Conservation (phyloP, 2,888 invertebrate species). For the Brenthis daphne region DNA sequence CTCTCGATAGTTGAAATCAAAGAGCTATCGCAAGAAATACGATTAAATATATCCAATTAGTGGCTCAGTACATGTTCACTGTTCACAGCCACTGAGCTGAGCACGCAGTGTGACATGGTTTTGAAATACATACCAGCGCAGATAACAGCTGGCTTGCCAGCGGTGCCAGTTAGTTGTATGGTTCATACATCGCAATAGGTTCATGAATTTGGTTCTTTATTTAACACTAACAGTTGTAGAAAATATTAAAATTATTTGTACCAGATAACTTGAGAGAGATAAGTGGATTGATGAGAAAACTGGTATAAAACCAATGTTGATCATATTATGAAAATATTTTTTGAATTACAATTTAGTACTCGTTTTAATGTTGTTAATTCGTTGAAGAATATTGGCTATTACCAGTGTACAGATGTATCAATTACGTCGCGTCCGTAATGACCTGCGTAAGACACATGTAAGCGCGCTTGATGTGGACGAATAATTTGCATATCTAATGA, state of each 20-base stretch:
- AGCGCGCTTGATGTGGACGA: neutral
- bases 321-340: neutral
- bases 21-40: conserved; percentile 1
- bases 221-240: neutral
- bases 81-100: neutral
- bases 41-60: conserved; percentile 23
- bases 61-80: neutral
- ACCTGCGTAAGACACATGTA: neutral
- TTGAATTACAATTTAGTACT: neutral
- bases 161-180: neutral
- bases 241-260: neutral
- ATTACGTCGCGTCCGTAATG: neutral
- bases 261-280: neutral
- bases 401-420: neutral
- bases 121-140: neutral
- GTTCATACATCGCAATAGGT: neutral
- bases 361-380: neutral
- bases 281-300: neutral
- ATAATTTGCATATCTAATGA: conserved; percentile 9
- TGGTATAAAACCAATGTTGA: neutral
- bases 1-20: conserved; percentile 10
- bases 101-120: neutral
- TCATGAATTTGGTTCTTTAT: neutral
- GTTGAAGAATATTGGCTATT: neutral
- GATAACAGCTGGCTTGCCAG: no score